Conservation (phyloP, 2,113 vertebrate genomes). For the Morone chrysops region DNA sequence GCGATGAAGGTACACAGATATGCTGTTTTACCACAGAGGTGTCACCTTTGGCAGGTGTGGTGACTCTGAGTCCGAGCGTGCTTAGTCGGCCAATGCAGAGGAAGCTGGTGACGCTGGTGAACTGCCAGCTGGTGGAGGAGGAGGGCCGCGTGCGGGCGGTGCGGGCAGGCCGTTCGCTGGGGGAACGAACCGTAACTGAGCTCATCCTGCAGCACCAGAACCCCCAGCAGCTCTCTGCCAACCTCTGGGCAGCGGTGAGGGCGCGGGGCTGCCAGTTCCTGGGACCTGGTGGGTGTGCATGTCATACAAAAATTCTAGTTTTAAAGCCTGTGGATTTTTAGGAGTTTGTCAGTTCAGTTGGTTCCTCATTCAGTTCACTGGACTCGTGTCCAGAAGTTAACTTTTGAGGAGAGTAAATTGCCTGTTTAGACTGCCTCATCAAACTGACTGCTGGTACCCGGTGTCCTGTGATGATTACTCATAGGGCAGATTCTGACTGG, state of each 20-base stretch:
- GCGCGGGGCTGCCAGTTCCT: conserved; percentile 98
- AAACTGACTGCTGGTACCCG: conserved; percentile 32
- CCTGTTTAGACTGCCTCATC: conserved; percentile 11
- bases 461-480: conserved; percentile 85
- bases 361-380: too few relatives aligned
- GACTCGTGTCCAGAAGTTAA: conserved; percentile 1
- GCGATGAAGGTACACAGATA: neutral
- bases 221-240: conserved; percentile 97
- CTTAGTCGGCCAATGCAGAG: conserved; percentile 98
- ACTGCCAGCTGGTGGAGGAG: conserved; percentile 97
- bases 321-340: neutral
- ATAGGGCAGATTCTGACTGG: conserved; percentile 87
- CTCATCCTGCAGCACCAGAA: conserved; percentile 99
- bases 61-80: conserved; percentile 89
- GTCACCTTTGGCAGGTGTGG: conserved; percentile 84
- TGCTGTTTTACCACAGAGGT: neutral
- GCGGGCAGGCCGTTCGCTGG: conserved; percentile 92
- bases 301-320: neutral
- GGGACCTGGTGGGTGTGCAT: conserved; percentile 89
- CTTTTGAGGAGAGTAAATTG: neutral
- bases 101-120: conserved; percentile 96
- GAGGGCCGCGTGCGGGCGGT: conserved; percentile 94
- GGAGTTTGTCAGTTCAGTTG: neutral
- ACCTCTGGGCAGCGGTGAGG: conserved; percentile 97
- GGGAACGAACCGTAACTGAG: conserved; percentile 97